phyloP scores from a whole-genome alignment of 2,888 invertebrate genomes.

The Drosophila demipolita region DNA sequence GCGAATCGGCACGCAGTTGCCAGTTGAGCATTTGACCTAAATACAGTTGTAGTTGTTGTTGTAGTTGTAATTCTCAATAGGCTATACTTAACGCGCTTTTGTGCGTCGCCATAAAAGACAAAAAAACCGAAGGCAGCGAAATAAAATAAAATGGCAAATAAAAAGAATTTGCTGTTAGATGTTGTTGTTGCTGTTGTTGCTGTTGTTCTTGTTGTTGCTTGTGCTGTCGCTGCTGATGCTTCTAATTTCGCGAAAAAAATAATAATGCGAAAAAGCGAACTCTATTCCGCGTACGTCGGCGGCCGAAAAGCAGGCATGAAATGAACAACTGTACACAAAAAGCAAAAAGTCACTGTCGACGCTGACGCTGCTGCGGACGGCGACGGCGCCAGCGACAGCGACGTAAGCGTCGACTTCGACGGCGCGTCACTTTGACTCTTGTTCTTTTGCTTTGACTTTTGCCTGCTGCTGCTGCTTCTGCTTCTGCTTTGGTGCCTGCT shows the following conservation, averaged over 20 bases:
- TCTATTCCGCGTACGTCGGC: constrained; percentile 55
- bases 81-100: constrained; percentile 72
- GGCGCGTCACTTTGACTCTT: constrained; percentile 32
- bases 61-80: constrained; percentile 59
- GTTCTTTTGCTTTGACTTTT: constrained; percentile 21
- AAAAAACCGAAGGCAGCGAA: constrained; percentile 14
- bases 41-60: constrained; percentile 46
- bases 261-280: constrained; percentile 29
- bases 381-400: constrained; percentile 2
- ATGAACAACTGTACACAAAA: constrained; percentile 73
- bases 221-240: constrained; percentile 16
- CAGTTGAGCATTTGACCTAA: constrained; percentile 73
- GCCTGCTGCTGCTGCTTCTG: constrained; percentile 14
- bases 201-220: not conserved
- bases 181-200: constrained; percentile 10
- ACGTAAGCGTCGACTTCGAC: not conserved
- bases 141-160: constrained; percentile 51
- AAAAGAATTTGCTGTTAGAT: constrained; percentile 47
- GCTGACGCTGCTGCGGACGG: constrained; percentile 14
- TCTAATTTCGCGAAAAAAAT: constrained; percentile 60
- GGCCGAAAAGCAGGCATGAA: constrained; percentile 48
- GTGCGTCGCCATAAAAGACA: constrained; percentile 62
- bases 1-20: constrained; percentile 73
- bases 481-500: constrained; percentile 41
- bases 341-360: constrained; percentile 56